A percentile compares a stretch with the other conserved stretches of the same genome.
Conservation (phyloP, 92 coral and sea anemone species). For the Umimayanthus chanpuru region DNA sequence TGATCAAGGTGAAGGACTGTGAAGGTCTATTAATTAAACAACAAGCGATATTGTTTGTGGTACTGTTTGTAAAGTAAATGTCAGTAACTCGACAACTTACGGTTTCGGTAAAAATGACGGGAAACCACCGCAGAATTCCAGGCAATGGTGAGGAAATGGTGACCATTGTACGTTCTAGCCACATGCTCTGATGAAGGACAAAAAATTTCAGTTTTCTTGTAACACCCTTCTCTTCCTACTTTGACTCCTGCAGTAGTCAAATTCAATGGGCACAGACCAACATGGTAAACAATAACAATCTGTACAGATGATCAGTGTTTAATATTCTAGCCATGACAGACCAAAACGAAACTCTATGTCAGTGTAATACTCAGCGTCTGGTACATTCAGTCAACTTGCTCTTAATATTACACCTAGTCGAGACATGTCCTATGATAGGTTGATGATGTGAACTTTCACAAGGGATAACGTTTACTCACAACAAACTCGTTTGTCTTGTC, state of each 20-base stretch:
- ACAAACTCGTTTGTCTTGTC: constrained; percentile 75
- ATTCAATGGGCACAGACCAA: no score
- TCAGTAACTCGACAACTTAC: constrained; percentile 52
- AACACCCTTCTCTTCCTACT: no score
- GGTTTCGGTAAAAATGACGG: constrained; percentile 76
- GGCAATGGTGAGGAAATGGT: constrained; percentile 78
- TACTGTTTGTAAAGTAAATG: not conserved
- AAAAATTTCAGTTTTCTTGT: not conserved
- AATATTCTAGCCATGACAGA: not conserved
- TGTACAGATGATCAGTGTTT: not conserved
- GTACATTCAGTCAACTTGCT: not conserved
- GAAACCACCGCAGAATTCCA: constrained; percentile 93
- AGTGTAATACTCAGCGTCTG: not conserved
- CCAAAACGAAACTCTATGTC: not conserved
- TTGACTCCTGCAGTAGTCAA: no score
- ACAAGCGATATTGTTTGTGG: no score
- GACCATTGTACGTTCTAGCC: constrained; percentile 91
- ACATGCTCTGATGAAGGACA: constrained; percentile 69
- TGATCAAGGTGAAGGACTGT: not conserved
- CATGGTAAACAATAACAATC: not conserved
- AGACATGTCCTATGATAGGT: no score
- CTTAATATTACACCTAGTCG: not conserved
- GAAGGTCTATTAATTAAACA: not conserved
- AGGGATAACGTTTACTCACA: constrained; percentile 46
- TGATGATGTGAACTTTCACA: not conserved